Base-by-base conservation (phyloP, 2,113 vertebrate genomes). In the Psammodynastes pulverulentus region DNA sequence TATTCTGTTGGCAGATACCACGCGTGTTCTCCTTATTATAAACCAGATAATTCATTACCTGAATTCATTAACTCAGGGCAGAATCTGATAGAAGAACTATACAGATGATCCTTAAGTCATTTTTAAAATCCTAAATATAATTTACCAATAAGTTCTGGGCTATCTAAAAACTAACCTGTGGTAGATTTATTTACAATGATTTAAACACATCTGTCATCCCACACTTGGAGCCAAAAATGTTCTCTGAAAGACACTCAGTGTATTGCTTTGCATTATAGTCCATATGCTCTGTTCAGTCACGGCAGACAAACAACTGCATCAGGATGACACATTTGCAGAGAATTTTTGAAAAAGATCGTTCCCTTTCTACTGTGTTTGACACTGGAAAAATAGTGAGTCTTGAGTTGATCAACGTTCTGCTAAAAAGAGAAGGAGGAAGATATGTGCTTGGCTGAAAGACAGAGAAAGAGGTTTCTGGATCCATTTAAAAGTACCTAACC, bases 401-500 rank as follows among this genome's bases (percentile, higher is more conserved):
- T 1, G 91, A 39, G 91, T 92, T 62, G 2, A 21, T 2, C 26
- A 91, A 56, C 67, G 88, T 84, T 49, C 23, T 8, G 19, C 43
- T 92, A 45, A 93, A 92, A 90, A 93, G 95, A 93, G 72, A 62
- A 92, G 21, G 67, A 86, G 49, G 92, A 92, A 91, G 24, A 52
- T 56, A 9, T 89, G 43, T 48, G 17, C 21, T 52, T 34, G 51
- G 51, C 51, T 88, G 45, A 67, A 89, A 48, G 15, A 21, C 56
- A 4, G 79, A 19, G n/a, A 94, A 94, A 52, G 92, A 90, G 90
- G 39, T 93, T 95, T 94, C 56, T 93, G 46, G 21, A 84, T 56
- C 49, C 29, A 9, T 84, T 58, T 93, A 85, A 92, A 95, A 89
- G 88, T 89, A 89, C 17, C 88, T 46, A 89, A 48, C 43, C 43